These are phyloP conservation scores for Dinothrombium tinctorium DNA, from an alignment of 1,140 invertebrate species.

Conservation along the genomic window DNA sequence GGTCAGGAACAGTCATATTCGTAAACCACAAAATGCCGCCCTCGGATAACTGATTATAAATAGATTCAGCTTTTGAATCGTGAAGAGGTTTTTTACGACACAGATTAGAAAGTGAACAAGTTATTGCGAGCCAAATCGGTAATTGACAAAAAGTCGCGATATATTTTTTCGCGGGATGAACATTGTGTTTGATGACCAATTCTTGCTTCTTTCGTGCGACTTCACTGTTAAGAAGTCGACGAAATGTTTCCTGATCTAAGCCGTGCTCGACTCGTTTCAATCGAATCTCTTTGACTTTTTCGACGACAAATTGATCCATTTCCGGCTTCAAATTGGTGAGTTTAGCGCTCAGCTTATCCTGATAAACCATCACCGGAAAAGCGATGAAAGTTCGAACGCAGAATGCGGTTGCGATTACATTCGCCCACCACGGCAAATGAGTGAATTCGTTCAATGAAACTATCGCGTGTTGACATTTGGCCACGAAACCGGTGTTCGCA, in stretches of 20 bases:
- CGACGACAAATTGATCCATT: slow-evolving; percentile 38
- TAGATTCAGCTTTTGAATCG: not conserved
- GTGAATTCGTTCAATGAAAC: slow-evolving; percentile 35
- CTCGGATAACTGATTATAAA: slow-evolving; percentile 26
- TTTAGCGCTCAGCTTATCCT: slow-evolving; percentile 41
- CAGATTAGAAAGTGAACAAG: slow-evolving; percentile 53
- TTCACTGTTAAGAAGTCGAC: slow-evolving; percentile 33
- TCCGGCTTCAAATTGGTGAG: slow-evolving; percentile 42
- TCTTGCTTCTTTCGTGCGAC: slow-evolving; percentile 37
- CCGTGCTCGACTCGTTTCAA: slow-evolving; percentile 35
- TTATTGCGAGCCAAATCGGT: slow-evolving; percentile 59
- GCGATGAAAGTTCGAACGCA: slow-evolving; percentile 37
- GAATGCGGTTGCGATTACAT: slow-evolving; percentile 42
- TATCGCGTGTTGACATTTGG: not conserved
- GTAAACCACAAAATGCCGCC: slow-evolving; percentile 78
- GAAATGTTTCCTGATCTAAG: slow-evolving; percentile 39
- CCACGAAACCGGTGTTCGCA: too few relatives aligned
- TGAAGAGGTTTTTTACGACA: slow-evolving; percentile 29
- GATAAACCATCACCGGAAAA: slow-evolving; percentile 43
- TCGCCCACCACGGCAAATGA: slow-evolving; percentile 57
- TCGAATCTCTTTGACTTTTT: slow-evolving; percentile 40
- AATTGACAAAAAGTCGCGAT: slow-evolving; percentile 47
- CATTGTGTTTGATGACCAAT: slow-evolving; percentile 53
- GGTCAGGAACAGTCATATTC: slow-evolving; percentile 69
- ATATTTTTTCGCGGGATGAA: slow-evolving; percentile 54